A percentile compares a stretch with the other conserved stretches of the same genome.
Conservation (phyloP, 1,140 invertebrate species). For the Xylocopa sonorina region DNA sequence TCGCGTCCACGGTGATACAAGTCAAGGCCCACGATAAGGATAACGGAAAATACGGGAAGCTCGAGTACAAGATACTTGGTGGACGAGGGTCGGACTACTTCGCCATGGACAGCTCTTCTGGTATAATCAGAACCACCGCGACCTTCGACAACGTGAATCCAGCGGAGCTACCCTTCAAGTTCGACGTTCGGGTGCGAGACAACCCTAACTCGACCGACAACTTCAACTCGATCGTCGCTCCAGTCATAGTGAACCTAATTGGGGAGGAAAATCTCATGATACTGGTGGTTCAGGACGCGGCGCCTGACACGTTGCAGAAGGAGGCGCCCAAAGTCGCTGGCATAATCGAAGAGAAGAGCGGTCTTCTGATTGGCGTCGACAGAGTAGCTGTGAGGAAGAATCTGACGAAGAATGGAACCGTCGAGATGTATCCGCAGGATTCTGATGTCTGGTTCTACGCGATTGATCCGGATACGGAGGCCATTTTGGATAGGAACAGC, state of each 20-base stretch:
- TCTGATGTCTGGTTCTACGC: slow-evolving; percentile 94
- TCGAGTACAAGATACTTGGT: slow-evolving; percentile 87
- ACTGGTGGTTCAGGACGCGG: slow-evolving; percentile 88
- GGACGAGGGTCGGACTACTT: slow-evolving; percentile 87
- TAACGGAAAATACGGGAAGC: slow-evolving; percentile 89
- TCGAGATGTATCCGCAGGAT: slow-evolving; percentile 88
- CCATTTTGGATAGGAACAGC: slow-evolving; percentile 88
- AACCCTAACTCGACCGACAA: slow-evolving; percentile 86
- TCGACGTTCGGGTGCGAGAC: slow-evolving; percentile 89
- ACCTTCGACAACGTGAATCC: slow-evolving; percentile 86
- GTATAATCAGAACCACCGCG: slow-evolving; percentile 88
- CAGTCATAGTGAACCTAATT: slow-evolving; percentile 88
- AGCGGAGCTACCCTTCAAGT: slow-evolving; percentile 87
- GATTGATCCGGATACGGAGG: slow-evolving; percentile 90
- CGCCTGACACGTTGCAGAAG: slow-evolving; percentile 87
- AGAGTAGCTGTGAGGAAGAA: slow-evolving; percentile 87
- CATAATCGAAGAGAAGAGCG: slow-evolving; percentile 88
- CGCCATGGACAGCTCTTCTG: slow-evolving; percentile 87
- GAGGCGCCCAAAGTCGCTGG: slow-evolving; percentile 85
- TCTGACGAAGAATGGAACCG: slow-evolving; percentile 87
- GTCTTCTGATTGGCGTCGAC: slow-evolving; percentile 89
- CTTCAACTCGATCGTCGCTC: slow-evolving; percentile 85
- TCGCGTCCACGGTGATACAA: slow-evolving; percentile 89
- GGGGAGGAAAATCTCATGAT: slow-evolving; percentile 88
- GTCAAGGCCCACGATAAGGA: slow-evolving; percentile 91